Conservation (phyloP, 2,113 vertebrate genomes). For the Chaenocephalus aceratus region DNA sequence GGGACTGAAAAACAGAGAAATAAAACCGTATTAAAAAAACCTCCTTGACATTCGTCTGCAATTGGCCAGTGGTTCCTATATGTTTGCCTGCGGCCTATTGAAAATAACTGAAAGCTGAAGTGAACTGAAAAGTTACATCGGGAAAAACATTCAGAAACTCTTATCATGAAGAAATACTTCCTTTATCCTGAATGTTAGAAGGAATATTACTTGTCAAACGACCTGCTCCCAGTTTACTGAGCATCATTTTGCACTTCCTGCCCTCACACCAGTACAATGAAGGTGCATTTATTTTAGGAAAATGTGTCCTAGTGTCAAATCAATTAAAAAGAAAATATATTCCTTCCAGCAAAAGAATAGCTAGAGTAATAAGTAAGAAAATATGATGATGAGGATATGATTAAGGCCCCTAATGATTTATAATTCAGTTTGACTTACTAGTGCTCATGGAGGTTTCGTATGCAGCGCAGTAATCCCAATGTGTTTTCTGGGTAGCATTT, state of each 20-base stretch:
- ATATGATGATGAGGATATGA: neutral
- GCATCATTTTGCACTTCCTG: neutral
- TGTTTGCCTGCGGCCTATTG: neutral
- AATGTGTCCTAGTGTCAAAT: too few relatives aligned
- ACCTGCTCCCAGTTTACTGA: too few relatives aligned
- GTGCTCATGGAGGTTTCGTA: constrained; percentile 63
- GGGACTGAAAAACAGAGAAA: neutral
- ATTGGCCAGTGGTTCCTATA: neutral
- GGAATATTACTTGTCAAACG: neutral
- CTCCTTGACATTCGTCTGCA: neutral
- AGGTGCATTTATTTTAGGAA: too few relatives aligned
- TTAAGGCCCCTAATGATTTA: neutral
- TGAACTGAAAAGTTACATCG: too few relatives aligned
- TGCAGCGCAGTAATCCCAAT: constrained; percentile 67
- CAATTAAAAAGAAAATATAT: too few relatives aligned
- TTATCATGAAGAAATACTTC: neutral
- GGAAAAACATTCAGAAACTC: too few relatives aligned
- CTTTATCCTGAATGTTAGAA: neutral
- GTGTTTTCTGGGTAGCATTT: constrained; percentile 44
- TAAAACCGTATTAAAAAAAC: neutral
- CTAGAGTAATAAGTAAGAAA: neutral
- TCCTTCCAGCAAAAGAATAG: neutral
- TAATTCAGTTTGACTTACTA: constrained; percentile 56
- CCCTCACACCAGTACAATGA: neutral
- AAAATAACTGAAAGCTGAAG: neutral